Base-by-base conservation (phyloP, 2,113 vertebrate species). In the Columbina picui region DNA sequence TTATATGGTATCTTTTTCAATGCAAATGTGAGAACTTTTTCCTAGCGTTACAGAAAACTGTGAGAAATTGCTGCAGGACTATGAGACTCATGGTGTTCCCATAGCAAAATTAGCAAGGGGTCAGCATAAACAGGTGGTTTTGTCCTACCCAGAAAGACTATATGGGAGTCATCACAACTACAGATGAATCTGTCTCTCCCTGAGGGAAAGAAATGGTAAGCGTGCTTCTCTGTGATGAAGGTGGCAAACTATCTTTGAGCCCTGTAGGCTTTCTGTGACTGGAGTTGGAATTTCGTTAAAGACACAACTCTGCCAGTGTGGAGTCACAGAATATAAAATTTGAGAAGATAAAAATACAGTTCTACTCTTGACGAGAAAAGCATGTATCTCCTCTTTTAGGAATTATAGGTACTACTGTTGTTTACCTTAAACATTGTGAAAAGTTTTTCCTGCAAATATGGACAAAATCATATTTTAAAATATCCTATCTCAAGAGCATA, bases 41-140 rank as follows among this genome's bases (percentile, higher is more conserved):
- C 89, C 60, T 25, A 69, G 3, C 12, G 10, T 81, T n/a, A 30
- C 0, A 0, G 8, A 78, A 32, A 27, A 50, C 1, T 7, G 9
- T 1, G 7, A 60, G 25, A 61, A 64, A 47, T 76, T 85, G 12
- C 6, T 73, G 13, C 20, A 76, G 34, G 15, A 56, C 43, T 82
- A 1, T 25, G 22, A 84, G 50, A 49, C 14, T 80, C 12, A 1
- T 7, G 17, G 23, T 57, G 36, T 29, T 71, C 14, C 15, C 13
- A 26, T 6, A 47, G 20, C 32, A 90, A 79, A 88, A 56, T 26
- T 63, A 71, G 8, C 22, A 88, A 43, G 13, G 4, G 5, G 27
- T 64, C 20, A 69, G 15, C 14, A 38, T 34, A 82, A 79, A 55
- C 43, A 7, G 87, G 9, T 61, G 9, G 2, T 25, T 93, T 87